phyloP scores from a whole-genome alignment of 2,888 invertebrate genomes.

The Teleiodes luculella region DNA sequence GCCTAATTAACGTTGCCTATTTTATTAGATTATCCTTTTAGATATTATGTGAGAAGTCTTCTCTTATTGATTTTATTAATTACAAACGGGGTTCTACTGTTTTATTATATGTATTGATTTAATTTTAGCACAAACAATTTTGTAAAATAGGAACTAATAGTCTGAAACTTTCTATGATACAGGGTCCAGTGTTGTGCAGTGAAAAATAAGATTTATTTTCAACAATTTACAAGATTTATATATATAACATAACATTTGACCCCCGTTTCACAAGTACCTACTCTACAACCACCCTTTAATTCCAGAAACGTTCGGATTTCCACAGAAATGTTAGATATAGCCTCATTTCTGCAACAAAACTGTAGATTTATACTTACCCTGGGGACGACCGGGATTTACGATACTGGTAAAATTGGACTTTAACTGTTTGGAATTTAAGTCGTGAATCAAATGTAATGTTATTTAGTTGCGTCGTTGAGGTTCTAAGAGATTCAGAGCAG shows the following conservation, averaged over 20 bases:
- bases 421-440: neutral
- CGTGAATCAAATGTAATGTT: neutral
- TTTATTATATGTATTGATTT: too few species aligned
- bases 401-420: neutral
- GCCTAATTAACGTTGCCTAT: too few species aligned
- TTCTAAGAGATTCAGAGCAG: neutral
- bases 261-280: neutral
- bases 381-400: neutral
- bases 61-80: too few species aligned
- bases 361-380: neutral
- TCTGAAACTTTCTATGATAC: too few species aligned
- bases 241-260: neutral
- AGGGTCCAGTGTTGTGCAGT: too few species aligned
- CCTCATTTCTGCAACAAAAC: constrained; percentile 1
- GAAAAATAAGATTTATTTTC: too few species aligned
- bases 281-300: neutral
- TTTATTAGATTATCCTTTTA: too few species aligned
- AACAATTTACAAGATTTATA: neutral
- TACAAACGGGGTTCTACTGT: too few species aligned
- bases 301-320: neutral
- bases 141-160: too few species aligned
- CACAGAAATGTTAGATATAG: neutral
- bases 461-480: neutral
- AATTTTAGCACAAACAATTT: too few species aligned
- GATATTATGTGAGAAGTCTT: too few species aligned